Evolutionary conservation across 2,888 invertebrate species (phyloP).

Genomic region (Calameuta filiformis): DNA sequence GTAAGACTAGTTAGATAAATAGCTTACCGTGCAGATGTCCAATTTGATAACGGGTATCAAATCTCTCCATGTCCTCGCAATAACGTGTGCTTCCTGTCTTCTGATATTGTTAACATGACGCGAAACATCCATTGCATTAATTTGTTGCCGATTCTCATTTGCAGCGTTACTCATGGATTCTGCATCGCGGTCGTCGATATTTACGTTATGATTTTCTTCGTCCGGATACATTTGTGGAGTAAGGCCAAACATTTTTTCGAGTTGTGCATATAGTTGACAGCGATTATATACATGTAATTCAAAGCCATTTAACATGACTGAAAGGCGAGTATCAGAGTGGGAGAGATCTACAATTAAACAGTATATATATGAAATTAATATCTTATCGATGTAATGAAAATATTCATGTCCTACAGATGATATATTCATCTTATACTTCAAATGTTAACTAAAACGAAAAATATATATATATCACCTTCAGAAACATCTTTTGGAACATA

Average conservation of each 20-base stretch:
- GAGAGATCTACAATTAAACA: constrained; percentile 81
- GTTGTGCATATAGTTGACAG: constrained; percentile 84
- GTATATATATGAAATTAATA: background rate
- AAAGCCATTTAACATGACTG: constrained; percentile 92
- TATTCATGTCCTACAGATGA: background rate
- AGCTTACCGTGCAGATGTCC: constrained; percentile 84
- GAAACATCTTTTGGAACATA: constrained; percentile 95
- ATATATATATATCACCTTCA: constrained; percentile 75
- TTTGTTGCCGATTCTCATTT: constrained; percentile 55
- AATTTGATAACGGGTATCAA: constrained; percentile 96
- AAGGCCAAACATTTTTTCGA: constrained; percentile 90
- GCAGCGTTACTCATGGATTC: constrained; percentile 51
- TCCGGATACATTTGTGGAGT: constrained; percentile 81
- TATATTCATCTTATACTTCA: background rate
- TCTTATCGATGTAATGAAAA: background rate
- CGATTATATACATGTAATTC: constrained; percentile 96
- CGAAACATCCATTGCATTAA: constrained; percentile 57
- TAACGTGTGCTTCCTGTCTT: constrained; percentile 80
- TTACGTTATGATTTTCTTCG: constrained; percentile 65
- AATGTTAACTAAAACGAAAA: constrained; percentile 5
- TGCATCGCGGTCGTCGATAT: constrained; percentile 52
- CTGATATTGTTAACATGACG: constrained; percentile 61
- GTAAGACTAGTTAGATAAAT: constrained; percentile 2
- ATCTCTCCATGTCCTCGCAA: constrained; percentile 93
- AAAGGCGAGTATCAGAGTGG: constrained; percentile 92